Base-by-base conservation (phyloP, 2,888 invertebrate genomes). In the Pammene fasciana region DNA sequence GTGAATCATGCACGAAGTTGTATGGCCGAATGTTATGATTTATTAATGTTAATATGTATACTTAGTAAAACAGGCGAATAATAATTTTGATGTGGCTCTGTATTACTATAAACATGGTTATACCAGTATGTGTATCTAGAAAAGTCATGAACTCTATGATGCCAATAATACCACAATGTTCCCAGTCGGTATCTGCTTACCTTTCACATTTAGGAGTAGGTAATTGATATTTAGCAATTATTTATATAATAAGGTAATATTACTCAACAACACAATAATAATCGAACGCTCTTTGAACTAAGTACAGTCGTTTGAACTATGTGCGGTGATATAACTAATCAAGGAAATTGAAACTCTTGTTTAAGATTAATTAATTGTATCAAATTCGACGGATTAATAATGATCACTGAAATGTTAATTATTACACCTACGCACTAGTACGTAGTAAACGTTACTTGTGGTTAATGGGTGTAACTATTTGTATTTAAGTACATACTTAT, bases 81-180 rank as follows among this genome's bases (percentile, higher is more conserved):
- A n/a, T n/a, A n/a, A n/a, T n/a, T n/a, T n/a, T n/a, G n/a, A n/a
- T n/a, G n/a, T n/a, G n/a, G n/a, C n/a, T n/a, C n/a, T n/a, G n/a
- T n/a, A n/a, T n/a, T 26, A 26, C 26, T 26, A 26, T 26, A 26
- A 26, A 26, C 2, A 4, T 26, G 26, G 26, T 26, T 26, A 26
- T 26, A 26, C 26, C 26, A 26, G 2, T 26, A 26, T 26, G 26
- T 26, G 4, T 26, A 4, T 26, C 26, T 26, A 26, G 26, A 26
- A 26, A 26, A 26, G 26, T 4, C 26, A 26, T 26, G 26, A 26
- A 4, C 26, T 4, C 2, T 26, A 26, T 26, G 7, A 46, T 55
- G 16, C 13, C 45, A 65, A 55, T 52, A 65, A 55, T 52, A 26
- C 6, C 26, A 26, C 11, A 26, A 52, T 38, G 38, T 34, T 13